These are phyloP conservation scores for Pheosia gnoma DNA, from an alignment of 2,888 invertebrate species.

Conservation along the genomic window DNA sequence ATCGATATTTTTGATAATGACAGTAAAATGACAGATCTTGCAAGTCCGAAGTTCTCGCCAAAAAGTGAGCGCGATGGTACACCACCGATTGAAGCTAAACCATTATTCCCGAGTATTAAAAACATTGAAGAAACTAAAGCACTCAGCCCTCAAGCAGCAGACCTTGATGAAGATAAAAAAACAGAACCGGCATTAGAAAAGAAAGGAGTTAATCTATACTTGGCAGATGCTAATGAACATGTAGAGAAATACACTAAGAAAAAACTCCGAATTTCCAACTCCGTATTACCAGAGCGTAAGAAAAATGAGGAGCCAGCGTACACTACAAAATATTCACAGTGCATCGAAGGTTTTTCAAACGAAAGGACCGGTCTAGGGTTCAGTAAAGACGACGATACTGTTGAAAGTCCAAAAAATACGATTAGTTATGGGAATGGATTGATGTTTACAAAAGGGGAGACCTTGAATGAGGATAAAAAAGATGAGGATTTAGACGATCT, in stretches of 20 bases:
- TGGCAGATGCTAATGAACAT: conserved; percentile 54
- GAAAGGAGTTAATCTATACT: conserved; percentile 68
- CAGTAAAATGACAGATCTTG: conserved; percentile 37
- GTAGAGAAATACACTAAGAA: conserved; percentile 59
- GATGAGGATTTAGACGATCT: conserved; percentile 67
- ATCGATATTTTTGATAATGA: conserved; percentile 51
- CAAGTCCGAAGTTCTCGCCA: conserved; percentile 54
- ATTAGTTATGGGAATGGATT: conserved; percentile 74
- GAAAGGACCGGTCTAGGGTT: conserved; percentile 80
- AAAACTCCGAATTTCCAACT: conserved; percentile 75
- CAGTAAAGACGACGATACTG: conserved; percentile 55
- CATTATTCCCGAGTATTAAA: conserved; percentile 59
- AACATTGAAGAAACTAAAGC: conserved; percentile 44
- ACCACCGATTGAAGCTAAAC: conserved; percentile 51
- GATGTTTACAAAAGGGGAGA: conserved; percentile 81
- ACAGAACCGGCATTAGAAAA: conserved; percentile 51
- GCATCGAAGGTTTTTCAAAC: conserved; percentile 72
- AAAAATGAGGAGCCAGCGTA: conserved; percentile 61
- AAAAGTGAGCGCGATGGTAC: conserved; percentile 43
- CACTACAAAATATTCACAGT: conserved; percentile 76
- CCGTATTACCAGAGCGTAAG: conserved; percentile 67
- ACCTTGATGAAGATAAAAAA: conserved; percentile 40
- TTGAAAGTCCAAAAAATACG: conserved; percentile 61
- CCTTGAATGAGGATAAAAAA: conserved; percentile 69
- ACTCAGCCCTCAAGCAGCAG: conserved; percentile 12